These are phyloP conservation scores for Cynoglossus semilaevis DNA, from an alignment of 2,113 vertebrate genomes.

Conservation along the genomic window DNA sequence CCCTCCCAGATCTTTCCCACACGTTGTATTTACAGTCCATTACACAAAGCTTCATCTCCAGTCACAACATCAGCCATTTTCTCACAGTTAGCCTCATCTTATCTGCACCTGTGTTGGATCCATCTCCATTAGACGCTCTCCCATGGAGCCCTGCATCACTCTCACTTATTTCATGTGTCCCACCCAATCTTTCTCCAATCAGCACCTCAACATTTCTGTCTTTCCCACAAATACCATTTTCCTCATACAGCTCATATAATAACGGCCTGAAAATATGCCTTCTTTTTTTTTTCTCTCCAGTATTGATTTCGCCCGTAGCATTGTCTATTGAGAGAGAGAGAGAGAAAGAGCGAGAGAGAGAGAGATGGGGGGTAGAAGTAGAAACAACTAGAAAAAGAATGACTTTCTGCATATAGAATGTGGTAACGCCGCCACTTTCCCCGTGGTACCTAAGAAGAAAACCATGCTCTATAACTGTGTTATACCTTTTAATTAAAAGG, in stretches of 20 bases:
- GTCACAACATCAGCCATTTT: constrained; percentile 68
- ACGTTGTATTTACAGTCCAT: background rate
- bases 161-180: constrained; percentile 50
- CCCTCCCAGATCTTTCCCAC: background rate
- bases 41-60: constrained; percentile 6
- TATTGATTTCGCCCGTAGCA: constrained; percentile 84
- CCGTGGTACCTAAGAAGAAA: constrained; percentile 55
- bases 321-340: constrained; percentile 75
- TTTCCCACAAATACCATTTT: constrained; percentile 74
- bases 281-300: constrained; percentile 63
- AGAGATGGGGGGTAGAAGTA: constrained; percentile 54
- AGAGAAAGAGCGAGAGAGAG: constrained; percentile 48
- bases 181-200: constrained; percentile 54
- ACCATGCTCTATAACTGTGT: constrained; percentile 33
- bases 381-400: constrained; percentile 66
- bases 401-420: constrained; percentile 45
- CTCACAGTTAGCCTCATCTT: constrained; percentile 65
- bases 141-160: constrained; percentile 48
- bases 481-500: constrained; percentile 56
- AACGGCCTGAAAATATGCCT: constrained; percentile 82
- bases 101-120: constrained; percentile 67
- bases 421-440: constrained; percentile 61
- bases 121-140: constrained; percentile 69
- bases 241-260: constrained; percentile 76
- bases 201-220: constrained; percentile 65